Evolutionary conservation across 2,888 invertebrate species (phyloP).

Genomic region (Pollenia amentaria): DNA sequence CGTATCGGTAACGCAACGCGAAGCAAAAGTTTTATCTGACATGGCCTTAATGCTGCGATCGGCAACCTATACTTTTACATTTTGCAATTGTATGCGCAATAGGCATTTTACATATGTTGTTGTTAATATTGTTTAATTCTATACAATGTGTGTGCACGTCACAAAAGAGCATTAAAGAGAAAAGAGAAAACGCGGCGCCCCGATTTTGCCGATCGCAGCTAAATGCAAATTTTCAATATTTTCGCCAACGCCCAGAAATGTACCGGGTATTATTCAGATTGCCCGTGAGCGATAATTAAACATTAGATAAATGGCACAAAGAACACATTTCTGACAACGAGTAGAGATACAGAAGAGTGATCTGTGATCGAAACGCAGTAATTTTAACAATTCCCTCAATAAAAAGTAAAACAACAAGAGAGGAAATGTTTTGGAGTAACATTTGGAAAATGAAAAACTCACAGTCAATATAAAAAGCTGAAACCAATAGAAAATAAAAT

Average conservation of each 20-base stretch:
- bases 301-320: neutral
- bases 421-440: conserved; percentile 32
- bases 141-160: too few species aligned
- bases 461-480: conserved; percentile 55
- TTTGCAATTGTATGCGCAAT: too few species aligned
- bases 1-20: too few species aligned
- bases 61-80: too few species aligned
- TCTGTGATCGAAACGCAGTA: conserved; percentile 39
- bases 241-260: conserved; percentile 40
- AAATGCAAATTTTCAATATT: neutral
- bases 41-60: too few species aligned
- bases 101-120: too few species aligned
- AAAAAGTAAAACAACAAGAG: conserved; percentile 26
- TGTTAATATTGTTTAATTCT: too few species aligned
- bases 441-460: neutral
- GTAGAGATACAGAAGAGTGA: conserved; percentile 14
- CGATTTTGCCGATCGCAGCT: too few species aligned
- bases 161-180: too few species aligned
- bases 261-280: neutral
- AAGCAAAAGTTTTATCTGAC: too few species aligned
- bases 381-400: neutral
- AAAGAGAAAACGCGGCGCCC: too few species aligned
- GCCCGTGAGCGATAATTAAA: conserved; percentile 31
- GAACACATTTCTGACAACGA: neutral
- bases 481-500: neutral